These are phyloP conservation scores for Dendrolimus pini DNA, from an alignment of 2,888 invertebrate genomes.

Conservation along the genomic window DNA sequence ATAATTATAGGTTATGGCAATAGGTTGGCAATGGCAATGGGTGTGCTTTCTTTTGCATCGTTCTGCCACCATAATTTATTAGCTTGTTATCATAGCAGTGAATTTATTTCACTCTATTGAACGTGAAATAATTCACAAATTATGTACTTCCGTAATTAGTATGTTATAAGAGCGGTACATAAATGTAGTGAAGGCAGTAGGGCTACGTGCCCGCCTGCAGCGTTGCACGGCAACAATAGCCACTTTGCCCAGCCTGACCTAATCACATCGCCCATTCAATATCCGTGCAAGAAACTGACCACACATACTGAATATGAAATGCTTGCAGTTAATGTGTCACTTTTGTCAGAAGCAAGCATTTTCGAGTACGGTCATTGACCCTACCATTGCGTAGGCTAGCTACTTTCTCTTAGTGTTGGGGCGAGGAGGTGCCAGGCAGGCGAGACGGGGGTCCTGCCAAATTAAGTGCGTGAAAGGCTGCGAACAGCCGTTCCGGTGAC, in stretches of 20 bases:
- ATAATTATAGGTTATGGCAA: no score
- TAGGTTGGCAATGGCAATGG: no score
- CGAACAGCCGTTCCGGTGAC: conserved; percentile 49
- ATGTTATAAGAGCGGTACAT: neutral
- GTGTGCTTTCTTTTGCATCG: no score
- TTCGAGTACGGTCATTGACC: conserved; percentile 73
- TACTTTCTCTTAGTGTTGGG: conserved; percentile 68
- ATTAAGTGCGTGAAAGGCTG: conserved; percentile 74
- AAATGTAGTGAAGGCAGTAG: neutral
- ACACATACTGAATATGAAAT: conserved; percentile 71
- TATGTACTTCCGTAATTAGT: neutral
- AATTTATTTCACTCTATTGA: no score
- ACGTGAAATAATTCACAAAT: no score
- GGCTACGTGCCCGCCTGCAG: conserved; percentile 30
- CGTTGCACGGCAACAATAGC: conserved; percentile 30
- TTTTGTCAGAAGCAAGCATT: conserved; percentile 72
- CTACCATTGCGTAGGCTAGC: conserved; percentile 74
- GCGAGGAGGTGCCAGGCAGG: conserved; percentile 47
- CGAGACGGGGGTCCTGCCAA: conserved; percentile 70
- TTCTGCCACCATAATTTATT: no score
- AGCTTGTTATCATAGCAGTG: no score
- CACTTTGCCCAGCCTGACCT: conserved; percentile 40
- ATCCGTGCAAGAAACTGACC: conserved; percentile 65
- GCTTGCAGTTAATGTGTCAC: conserved; percentile 69
- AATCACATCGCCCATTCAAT: conserved; percentile 52